Conservation (phyloP, 64 coral and sea anemone species). For the Dendrophyllia cribrosa region DNA sequence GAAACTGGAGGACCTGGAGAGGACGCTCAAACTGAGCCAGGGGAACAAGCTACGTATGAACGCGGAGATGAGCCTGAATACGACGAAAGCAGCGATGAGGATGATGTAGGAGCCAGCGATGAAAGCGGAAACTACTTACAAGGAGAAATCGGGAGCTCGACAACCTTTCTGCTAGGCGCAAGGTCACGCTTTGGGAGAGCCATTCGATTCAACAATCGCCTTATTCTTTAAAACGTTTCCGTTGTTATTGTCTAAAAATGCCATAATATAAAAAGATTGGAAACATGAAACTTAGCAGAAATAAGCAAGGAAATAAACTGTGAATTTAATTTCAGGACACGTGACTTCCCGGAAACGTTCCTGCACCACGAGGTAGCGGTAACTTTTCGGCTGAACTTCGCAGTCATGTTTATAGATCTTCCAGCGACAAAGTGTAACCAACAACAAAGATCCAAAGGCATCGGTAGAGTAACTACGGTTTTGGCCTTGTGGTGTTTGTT, state of each 20-base stretch:
- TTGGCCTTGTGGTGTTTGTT: too few species aligned
- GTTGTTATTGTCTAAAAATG: conserved; percentile 23
- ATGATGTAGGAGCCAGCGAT: conserved; percentile 12
- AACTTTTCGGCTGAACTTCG: conserved; percentile 1
- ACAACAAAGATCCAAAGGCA: background rate
- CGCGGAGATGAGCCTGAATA: background rate
- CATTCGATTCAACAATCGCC: conserved; percentile 35
- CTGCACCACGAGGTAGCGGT: background rate
- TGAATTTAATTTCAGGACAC: conserved; percentile 31
- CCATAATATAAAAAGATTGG: conserved; percentile 26
- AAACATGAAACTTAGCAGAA: conserved; percentile 25
- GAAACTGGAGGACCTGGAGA: background rate
- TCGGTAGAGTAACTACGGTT: background rate
- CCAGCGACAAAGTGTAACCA: background rate
- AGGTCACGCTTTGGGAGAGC: conserved; percentile 15
- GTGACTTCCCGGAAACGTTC: conserved; percentile 4
- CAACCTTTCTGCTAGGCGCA: conserved; percentile 22
- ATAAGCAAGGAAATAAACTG: conserved; percentile 35
- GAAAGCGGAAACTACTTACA: background rate
- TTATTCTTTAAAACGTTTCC: background rate
- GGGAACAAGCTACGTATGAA: background rate
- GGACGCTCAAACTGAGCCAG: background rate
- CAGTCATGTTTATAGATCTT: conserved; percentile 40
- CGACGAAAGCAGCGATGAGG: conserved; percentile 44
- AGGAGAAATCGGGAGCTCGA: conserved; percentile 8